Percentiles rank a stretch among this genome's conserved stretches.
These are phyloP conservation scores for Misgurnus anguillicaudatus DNA, from an alignment of 2,113 vertebrate species.

Conservation along the genomic window DNA sequence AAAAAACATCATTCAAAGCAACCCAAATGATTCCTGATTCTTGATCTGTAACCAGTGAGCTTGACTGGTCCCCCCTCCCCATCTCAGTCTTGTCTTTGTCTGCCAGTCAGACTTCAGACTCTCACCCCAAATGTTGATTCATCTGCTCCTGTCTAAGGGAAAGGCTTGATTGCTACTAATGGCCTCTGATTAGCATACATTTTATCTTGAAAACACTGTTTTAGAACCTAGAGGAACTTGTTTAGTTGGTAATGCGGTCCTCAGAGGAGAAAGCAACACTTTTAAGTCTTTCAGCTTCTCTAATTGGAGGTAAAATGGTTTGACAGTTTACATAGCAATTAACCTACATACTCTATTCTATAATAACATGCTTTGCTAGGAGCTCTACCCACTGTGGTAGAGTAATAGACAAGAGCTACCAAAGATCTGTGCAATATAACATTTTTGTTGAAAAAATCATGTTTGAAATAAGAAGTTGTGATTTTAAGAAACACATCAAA, in stretches of 20 bases:
- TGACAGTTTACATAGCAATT: slow-evolving; percentile 15
- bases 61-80: neutral
- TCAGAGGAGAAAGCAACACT: slow-evolving; percentile 25
- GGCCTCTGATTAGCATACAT: slow-evolving; percentile 53
- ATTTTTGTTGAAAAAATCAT: neutral
- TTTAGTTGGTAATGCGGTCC: slow-evolving; percentile 31
- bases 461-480: neutral
- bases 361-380: neutral
- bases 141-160: slow-evolving; percentile 33
- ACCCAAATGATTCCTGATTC: slow-evolving; percentile 53
- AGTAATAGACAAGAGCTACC: neutral
- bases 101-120: slow-evolving; percentile 47
- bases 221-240: slow-evolving; percentile 32
- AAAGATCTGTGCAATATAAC: too few species aligned
- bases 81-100: slow-evolving; percentile 50
- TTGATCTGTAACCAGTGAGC: slow-evolving; percentile 45
- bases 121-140: slow-evolving; percentile 52
- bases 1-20: slow-evolving; percentile 29
- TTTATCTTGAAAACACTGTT: slow-evolving; percentile 47
- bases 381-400: neutral
- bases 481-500: too few species aligned
- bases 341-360: neutral
- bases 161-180: slow-evolving; percentile 53
- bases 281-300: slow-evolving; percentile 30
- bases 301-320: slow-evolving; percentile 9